Evolutionary conservation across 2,797 vertebrate genomes (phyloP).

Genomic region (Sebastes iracundus): DNA sequence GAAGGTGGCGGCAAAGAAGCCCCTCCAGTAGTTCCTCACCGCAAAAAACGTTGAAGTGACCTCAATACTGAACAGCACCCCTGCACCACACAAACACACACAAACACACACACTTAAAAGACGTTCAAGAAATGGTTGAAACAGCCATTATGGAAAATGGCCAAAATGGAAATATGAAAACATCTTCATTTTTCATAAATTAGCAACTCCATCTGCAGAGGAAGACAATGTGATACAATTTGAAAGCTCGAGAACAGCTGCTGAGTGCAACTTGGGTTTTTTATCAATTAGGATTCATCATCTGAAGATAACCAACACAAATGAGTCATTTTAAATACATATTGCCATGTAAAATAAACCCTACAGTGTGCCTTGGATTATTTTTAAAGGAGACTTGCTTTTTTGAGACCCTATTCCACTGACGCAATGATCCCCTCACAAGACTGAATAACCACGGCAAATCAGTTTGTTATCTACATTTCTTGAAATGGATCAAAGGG

Average conservation of each 20-base stretch:
- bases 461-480: not conserved
- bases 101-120: not conserved
- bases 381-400: too few species aligned
- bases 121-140: not conserved
- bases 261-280: not conserved
- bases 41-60: conserved; percentile 99
- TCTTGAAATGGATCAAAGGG: not conserved
- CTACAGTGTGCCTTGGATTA: too few species aligned
- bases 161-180: not conserved
- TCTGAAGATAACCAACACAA: not conserved
- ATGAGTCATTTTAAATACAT: too few species aligned
- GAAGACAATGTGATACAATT: not conserved
- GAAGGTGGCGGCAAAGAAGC: conserved; percentile 98
- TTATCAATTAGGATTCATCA: not conserved
- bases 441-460: not conserved
- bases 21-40: conserved; percentile 98
- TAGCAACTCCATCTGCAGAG: not conserved
- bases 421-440: too few species aligned
- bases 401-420: too few species aligned
- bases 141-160: not conserved
- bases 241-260: not conserved
- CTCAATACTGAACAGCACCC: conserved; percentile 98
- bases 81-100: conserved; percentile 69
- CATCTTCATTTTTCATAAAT: not conserved
- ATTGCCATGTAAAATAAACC: too few species aligned